phyloP scores from a whole-genome alignment of 92 coral and sea anemone genomes.

The Anthopleura xanthogrammica region DNA sequence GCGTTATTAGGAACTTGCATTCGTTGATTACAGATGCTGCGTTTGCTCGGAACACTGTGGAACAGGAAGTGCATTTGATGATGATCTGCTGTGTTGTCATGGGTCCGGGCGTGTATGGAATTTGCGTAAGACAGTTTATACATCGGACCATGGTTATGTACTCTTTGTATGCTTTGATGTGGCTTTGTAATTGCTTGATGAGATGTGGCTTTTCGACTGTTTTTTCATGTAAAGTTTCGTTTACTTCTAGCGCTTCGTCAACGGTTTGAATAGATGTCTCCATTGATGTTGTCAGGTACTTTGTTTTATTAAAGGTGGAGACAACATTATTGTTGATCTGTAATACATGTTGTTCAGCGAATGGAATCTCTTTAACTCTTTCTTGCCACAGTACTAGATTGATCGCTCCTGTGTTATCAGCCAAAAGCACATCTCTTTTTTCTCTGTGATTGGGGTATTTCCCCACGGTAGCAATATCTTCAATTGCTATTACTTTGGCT shows the following conservation, averaged over 20 bases:
- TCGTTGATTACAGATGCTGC: not conserved
- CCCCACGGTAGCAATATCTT: not conserved
- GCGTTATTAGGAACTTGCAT: not conserved
- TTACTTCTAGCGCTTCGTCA: no score
- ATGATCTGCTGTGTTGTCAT: slow-evolving; percentile 1
- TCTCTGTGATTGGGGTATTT: not conserved
- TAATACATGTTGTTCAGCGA: slow-evolving; percentile 5
- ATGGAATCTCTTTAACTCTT: slow-evolving; percentile 1
- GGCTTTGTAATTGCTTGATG: no score
- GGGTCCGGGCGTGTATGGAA: not conserved
- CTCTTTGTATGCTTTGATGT: no score
- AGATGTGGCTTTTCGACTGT: no score
- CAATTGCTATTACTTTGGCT: not conserved
- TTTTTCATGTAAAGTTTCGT: no score
- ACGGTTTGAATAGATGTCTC: no score
- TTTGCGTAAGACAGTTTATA: no score
- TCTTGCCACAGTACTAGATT: not conserved
- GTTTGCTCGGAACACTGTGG: slow-evolving; percentile 8
- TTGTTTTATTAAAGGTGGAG: not conserved
- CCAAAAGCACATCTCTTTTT: slow-evolving; percentile 8
- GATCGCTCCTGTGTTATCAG: not conserved
- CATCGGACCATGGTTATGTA: no score
- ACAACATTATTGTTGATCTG: not conserved
- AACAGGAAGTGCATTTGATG: slow-evolving; percentile 5
- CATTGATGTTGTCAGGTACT: not conserved